These are phyloP conservation scores for Nannospalax galili DNA, from an alignment of 2,113 vertebrate species.

Conservation along the genomic window DNA sequence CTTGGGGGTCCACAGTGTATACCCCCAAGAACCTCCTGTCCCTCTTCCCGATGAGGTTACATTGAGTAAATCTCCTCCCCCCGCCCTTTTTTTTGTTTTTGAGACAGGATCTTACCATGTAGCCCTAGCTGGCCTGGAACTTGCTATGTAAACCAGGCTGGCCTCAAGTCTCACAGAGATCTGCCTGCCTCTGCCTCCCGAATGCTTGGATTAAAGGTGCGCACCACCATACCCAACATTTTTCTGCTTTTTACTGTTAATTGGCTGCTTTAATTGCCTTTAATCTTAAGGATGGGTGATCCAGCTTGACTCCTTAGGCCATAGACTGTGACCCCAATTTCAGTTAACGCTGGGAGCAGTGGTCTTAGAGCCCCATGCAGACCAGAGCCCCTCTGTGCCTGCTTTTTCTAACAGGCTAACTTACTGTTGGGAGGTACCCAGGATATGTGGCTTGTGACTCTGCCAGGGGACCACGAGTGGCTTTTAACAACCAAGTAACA, in stretches of 20 bases:
- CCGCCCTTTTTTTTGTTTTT: too few relatives aligned
- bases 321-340: not conserved
- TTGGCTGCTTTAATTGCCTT: not conserved
- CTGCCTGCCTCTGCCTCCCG: not conserved
- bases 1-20: not conserved
- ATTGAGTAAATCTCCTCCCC: not conserved
- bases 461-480: not conserved
- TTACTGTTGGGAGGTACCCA: fast-evolving
- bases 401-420: not conserved
- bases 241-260: not conserved
- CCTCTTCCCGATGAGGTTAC: not conserved
- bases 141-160: not conserved
- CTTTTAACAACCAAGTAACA: not conserved
- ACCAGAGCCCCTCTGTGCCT: not conserved
- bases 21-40: not conserved
- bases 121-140: not conserved
- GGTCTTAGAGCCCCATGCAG: not conserved
- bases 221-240: not conserved
- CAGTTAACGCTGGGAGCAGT: not conserved
- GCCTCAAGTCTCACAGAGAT: not conserved
- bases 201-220: not conserved
- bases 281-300: not conserved
- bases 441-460: fast-evolving
- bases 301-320: too few relatives aligned
- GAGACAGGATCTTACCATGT: not conserved